Conservation (phyloP, 2,113 vertebrate species). For the Struthidea cinerea region DNA sequence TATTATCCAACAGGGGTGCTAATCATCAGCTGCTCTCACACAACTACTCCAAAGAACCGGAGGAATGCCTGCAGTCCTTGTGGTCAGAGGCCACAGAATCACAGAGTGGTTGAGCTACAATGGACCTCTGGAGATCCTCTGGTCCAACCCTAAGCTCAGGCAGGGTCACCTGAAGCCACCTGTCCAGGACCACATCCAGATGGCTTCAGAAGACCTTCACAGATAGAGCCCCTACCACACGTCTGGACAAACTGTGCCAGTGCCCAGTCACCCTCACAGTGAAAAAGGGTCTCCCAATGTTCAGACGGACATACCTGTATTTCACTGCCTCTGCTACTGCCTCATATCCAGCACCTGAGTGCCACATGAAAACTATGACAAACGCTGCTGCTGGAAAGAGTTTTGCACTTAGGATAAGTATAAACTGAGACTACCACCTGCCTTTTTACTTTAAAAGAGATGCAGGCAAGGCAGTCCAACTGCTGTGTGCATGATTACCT, state of each 20-base stretch:
- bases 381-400: neutral
- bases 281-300: neutral
- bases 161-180: neutral
- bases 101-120: neutral
- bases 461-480: neutral
- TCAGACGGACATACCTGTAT: neutral
- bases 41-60: neutral
- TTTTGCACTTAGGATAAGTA: neutral
- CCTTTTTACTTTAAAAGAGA: neutral
- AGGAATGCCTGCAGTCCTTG: neutral
- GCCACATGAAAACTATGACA: neutral
- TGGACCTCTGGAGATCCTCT: neutral
- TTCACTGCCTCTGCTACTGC: neutral
- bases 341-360: neutral
- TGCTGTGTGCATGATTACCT: neutral
- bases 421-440: neutral
- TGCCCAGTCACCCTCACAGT: neutral
- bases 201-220: neutral
- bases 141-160: neutral
- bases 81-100: neutral
- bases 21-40: neutral
- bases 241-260: neutral
- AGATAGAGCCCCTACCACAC: neutral
- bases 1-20: neutral
- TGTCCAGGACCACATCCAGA: neutral